A percentile compares a stretch with the other conserved stretches of the same genome.
phyloP scores from a whole-genome alignment of 2,888 invertebrate species.

The Mesorhabditis belari region DNA sequence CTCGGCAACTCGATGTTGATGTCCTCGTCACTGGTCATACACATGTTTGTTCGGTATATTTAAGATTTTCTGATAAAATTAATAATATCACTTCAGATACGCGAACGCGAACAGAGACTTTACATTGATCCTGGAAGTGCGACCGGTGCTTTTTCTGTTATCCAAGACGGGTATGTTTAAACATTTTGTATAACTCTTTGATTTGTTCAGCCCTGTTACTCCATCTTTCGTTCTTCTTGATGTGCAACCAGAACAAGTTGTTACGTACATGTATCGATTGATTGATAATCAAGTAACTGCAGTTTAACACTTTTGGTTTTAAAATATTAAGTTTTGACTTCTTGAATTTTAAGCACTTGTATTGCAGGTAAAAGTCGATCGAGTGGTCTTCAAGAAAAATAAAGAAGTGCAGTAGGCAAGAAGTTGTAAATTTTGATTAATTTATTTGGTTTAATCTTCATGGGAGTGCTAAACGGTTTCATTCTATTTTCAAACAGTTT shows the following conservation, averaged over 20 bases:
- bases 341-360: neutral
- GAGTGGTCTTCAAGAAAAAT: conserved; percentile 35
- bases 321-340: neutral
- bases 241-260: conserved; percentile 92
- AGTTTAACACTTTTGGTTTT: neutral
- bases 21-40: conserved; percentile 97
- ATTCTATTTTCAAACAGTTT: too few species aligned
- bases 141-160: conserved; percentile 78
- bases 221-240: conserved; percentile 98
- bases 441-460: too few species aligned
- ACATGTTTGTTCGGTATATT: conserved; percentile 82
- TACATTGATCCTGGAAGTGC: conserved; percentile 98
- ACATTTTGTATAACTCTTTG: conserved; percentile 2
- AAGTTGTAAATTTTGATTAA: too few species aligned
- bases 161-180: conserved; percentile 19
- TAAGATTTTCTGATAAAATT: neutral
- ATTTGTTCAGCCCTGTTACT: conserved; percentile 68
- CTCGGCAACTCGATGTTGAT: conserved; percentile 94
- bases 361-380: conserved; percentile 80
- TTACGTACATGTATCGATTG: conserved; percentile 94
- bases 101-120: conserved; percentile 75
- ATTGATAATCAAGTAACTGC: conserved; percentile 86
- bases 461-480: too few species aligned
- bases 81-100: neutral
- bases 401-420: neutral